These are phyloP conservation scores for Lagocephalus sceleratus DNA, from an alignment of 2,797 vertebrate genomes.

Conservation along the genomic window DNA sequence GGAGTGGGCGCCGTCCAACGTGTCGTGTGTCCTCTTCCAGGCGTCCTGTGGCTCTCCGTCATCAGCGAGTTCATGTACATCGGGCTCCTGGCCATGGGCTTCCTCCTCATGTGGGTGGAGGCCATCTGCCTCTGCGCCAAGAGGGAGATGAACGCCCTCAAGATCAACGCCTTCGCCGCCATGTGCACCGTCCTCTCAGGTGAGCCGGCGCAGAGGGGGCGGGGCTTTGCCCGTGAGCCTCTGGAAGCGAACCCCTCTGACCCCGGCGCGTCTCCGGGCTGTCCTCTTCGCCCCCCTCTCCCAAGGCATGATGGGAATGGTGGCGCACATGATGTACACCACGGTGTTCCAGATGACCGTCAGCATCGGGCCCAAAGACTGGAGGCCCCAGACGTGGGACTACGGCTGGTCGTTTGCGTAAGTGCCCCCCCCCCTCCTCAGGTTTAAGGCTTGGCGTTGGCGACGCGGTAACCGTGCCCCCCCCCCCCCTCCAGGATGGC, in stretches of 20 bases:
- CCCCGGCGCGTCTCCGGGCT: background rate
- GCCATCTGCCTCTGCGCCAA: slow-evolving; percentile 74
- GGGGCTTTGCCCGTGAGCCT: background rate
- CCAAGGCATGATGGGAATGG: slow-evolving; percentile 81
- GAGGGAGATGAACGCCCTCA: slow-evolving; percentile 81
- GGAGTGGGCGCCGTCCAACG: background rate
- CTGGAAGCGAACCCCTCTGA: background rate
- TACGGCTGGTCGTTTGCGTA: slow-evolving; percentile 82
- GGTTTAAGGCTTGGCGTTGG: background rate
- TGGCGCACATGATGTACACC: slow-evolving; percentile 84
- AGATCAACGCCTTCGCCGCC: slow-evolving; percentile 83
- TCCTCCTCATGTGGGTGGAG: slow-evolving; percentile 83
- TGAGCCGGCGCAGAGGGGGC: slow-evolving; percentile 24
- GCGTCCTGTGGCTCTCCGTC: slow-evolving; percentile 76
- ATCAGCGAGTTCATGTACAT: slow-evolving; percentile 83
- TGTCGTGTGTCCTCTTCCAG: slow-evolving; percentile 37
- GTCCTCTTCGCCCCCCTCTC: background rate
- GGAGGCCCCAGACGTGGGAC: slow-evolving; percentile 81
- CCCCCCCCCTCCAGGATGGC: slow-evolving; percentile 80
- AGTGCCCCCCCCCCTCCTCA: slow-evolving; percentile 23
- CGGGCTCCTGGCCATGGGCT: slow-evolving; percentile 79
- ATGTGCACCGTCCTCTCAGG: slow-evolving; percentile 84
- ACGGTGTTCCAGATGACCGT: slow-evolving; percentile 82
- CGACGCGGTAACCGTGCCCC: too few species aligned
- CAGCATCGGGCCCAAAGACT: slow-evolving; percentile 81